These are phyloP conservation scores for Malaclemys terrapin DNA, from an alignment of 2,113 vertebrate species.

Conservation along the genomic window DNA sequence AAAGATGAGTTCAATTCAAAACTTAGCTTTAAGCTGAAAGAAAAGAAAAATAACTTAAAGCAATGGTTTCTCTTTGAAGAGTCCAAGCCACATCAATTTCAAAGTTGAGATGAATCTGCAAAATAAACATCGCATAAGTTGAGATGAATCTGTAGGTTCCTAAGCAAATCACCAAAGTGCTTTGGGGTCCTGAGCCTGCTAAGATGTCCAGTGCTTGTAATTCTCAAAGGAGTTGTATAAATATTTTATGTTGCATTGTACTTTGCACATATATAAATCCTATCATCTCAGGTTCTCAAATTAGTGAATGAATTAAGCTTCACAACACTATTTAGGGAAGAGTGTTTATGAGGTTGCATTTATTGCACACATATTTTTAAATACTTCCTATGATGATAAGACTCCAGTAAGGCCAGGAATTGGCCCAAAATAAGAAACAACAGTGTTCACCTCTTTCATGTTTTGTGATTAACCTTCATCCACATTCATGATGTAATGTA, in stretches of 20 bases:
- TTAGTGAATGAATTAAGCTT: not conserved
- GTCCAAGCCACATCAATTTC: not conserved
- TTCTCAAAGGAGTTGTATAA: not conserved
- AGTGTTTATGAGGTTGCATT: not conserved
- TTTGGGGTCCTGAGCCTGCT: not conserved
- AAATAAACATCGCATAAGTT: not conserved
- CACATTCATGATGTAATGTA: too few relatives aligned
- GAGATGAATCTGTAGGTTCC: not conserved
- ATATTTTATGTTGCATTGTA: not conserved
- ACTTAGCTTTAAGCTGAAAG: not conserved
- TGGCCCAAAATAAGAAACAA: not conserved
- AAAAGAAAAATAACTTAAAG: not conserved
- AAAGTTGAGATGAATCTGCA: not conserved
- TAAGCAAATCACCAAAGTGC: not conserved
- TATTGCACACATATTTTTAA: not conserved
- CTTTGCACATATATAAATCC: not conserved
- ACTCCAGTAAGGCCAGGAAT: not conserved
- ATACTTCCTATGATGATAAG: not conserved
- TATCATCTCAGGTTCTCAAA: not conserved
- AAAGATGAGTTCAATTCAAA: not conserved
- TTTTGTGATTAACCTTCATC: not conserved
- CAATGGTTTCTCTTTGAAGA: conserved; percentile 19
- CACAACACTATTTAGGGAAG: not conserved
- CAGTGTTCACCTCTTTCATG: not conserved
- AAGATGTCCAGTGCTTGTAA: not conserved